Base-by-base conservation (phyloP, 2,797 vertebrate species). In the Cossypha polioptera region DNA sequence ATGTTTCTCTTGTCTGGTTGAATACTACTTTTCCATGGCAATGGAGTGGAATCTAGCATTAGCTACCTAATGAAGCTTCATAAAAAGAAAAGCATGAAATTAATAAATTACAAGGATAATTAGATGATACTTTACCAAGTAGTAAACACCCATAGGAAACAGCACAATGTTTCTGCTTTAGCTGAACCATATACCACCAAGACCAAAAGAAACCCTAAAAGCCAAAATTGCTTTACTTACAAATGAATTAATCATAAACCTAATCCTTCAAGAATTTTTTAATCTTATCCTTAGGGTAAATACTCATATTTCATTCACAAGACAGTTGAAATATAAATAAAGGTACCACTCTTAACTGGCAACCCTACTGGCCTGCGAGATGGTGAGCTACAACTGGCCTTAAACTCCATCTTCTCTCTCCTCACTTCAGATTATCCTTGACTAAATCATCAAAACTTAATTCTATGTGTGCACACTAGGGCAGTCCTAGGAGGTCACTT, bases 221-320 rank as follows among this genome's bases (percentile, higher is more conserved):
- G n/a, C 19, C 29, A 83, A 33, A 2, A 69, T 0, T 2, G 2
- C 6, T 81, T 81, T 59, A 81, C 45, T 50, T 43, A 61, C 7
- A 67, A 63, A 63, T 59, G 7, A 62, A 45, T 68, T 67, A 80
- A 89, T 67, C 59, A 94, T 78, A 92, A 13, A 5, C 6, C 40
- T 67, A 94, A 93, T 65, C 47, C 65, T 94, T 87, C 3, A 6
- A 91, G 80, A 45, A 28, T 43, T 71, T 94, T 88, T 84, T 57
- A 95, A 91, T 21, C 16, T 89, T 80, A 68, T 94, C 58, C 79
- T 94, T 86, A 47, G 61, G 54, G 88, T 58, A 89, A 96, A 91
- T 86, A 80, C 77, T 96, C 59, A 47, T 62, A 92, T 80, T 91
- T 95, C 90, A 92, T 86, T 95, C 83, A 95, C 62, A 81, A 86